Percentiles rank a stretch among this genome's conserved stretches.
Evolutionary conservation across 2,888 invertebrate genomes (phyloP).

Genomic region (Cheilosia impressa): DNA sequence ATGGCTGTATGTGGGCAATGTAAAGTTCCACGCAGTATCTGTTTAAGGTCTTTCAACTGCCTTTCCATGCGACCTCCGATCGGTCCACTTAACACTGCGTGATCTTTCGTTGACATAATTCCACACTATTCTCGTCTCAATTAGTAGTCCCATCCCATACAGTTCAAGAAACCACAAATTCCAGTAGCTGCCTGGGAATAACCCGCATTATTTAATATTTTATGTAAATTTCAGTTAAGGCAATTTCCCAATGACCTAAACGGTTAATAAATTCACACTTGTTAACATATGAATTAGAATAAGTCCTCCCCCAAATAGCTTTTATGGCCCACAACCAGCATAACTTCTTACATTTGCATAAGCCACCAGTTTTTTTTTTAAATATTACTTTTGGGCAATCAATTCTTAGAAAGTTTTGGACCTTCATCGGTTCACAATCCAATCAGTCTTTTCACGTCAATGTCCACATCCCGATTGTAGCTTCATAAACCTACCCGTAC

Average conservation of each 20-base stretch:
- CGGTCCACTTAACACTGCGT: not conserved
- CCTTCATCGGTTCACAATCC: not conserved
- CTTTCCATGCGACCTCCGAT: not conserved
- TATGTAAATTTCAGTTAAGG: constrained; percentile 55
- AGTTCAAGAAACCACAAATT: constrained; percentile 25
- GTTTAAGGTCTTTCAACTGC: not conserved
- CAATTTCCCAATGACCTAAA: constrained; percentile 46
- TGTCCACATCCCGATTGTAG: constrained; percentile 6
- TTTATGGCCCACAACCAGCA: constrained; percentile 18
- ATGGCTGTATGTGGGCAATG: no score
- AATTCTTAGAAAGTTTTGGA: constrained; percentile 12
- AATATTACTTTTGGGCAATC: no score
- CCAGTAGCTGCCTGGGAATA: constrained; percentile 60
- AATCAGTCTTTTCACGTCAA: constrained; percentile 30
- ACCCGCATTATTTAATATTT: constrained; percentile 35
- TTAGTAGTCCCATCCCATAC: constrained; percentile 33
- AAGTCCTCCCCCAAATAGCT: not conserved
- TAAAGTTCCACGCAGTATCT: no score
- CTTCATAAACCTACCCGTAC: constrained; percentile 5
- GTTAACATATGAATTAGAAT: constrained; percentile 38
- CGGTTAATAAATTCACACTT: constrained; percentile 53
- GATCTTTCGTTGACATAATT: not conserved
- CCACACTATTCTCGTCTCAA: not conserved
- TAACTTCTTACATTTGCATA: not conserved
- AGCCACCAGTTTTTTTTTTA: not conserved